Evolutionary conservation across 2,797 vertebrate species (phyloP).

Genomic region (Leptoclinus maculatus): DNA sequence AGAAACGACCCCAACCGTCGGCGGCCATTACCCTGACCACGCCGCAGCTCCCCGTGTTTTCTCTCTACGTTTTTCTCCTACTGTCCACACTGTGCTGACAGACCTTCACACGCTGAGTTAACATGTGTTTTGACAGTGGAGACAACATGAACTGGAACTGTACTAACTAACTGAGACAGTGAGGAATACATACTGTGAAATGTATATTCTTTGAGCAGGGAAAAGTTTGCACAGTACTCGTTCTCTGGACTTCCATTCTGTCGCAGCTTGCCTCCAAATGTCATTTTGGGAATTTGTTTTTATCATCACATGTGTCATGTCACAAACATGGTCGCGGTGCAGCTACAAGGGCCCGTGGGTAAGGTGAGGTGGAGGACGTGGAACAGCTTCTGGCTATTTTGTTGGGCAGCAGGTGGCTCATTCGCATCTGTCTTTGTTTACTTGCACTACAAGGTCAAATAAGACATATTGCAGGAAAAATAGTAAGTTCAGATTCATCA

Average conservation of each 20-base stretch:
- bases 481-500: neutral
- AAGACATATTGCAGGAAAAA: neutral
- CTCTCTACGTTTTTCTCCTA: slow-evolving; percentile 32
- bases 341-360: neutral
- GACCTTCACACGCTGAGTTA: neutral
- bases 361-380: slow-evolving; percentile 15
- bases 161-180: slow-evolving; percentile 7
- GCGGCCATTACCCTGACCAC: slow-evolving; percentile 17
- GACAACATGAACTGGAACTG: slow-evolving; percentile 8
- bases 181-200: slow-evolving; percentile 3
- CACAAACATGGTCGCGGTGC: neutral
- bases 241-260: slow-evolving; percentile 16
- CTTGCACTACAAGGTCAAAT: slow-evolving; percentile 18
- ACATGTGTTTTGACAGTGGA: neutral
- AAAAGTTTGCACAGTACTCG: slow-evolving; percentile 33
- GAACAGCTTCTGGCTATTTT: slow-evolving; percentile 25
- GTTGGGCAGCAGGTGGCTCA: slow-evolving; percentile 22
- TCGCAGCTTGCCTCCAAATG: slow-evolving; percentile 11
- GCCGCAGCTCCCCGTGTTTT: slow-evolving; percentile 1
- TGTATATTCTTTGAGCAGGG: slow-evolving; percentile 10
- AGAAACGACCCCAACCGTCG: slow-evolving; percentile 73
- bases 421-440: slow-evolving; percentile 32
- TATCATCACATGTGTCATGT: neutral
- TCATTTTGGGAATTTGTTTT: neutral
- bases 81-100: slow-evolving; percentile 70